Evolutionary conservation across 1,140 invertebrate genomes (phyloP).

Genomic region (Trichomalopsis sarcophagae): DNA sequence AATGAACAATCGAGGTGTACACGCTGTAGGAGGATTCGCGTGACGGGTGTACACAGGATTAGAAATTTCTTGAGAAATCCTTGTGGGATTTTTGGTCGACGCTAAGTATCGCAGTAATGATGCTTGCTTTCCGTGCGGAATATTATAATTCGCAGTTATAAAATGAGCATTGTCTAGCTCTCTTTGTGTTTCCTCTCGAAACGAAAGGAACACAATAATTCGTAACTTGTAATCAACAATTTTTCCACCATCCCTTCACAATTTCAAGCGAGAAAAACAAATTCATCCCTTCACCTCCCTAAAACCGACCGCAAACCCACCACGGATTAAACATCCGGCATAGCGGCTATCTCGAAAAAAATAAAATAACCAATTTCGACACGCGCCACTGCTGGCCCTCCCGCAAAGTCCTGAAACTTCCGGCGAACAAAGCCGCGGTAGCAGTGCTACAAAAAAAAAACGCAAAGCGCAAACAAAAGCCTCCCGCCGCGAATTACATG

Average conservation of each 20-base stretch:
- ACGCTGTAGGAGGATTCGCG: neutral
- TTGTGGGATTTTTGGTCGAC: neutral
- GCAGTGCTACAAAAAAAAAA: neutral
- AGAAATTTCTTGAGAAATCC: neutral
- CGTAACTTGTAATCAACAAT: no score
- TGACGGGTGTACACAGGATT: neutral
- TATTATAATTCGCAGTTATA: no score
- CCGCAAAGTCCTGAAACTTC: neutral
- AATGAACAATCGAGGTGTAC: neutral
- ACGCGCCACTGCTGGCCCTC: neutral
- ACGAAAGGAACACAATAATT: no score
- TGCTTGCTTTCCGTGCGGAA: no score
- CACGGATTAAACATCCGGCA: neutral
- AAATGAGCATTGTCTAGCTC: no score
- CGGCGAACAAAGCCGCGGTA: neutral
- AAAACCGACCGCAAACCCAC: neutral
- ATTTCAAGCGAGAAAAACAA: no score
- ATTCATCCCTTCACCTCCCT: neutral
- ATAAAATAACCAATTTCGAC: neutral
- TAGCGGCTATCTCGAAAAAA: neutral
- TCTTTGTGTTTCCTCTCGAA: no score
- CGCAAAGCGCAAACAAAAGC: neutral
- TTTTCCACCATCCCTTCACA: no score
- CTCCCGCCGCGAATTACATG: conserved; percentile 16
- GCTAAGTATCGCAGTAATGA: no score